Base-by-base conservation (phyloP, 2,888 invertebrate species). In the Pachydiplax longipennis region DNA sequence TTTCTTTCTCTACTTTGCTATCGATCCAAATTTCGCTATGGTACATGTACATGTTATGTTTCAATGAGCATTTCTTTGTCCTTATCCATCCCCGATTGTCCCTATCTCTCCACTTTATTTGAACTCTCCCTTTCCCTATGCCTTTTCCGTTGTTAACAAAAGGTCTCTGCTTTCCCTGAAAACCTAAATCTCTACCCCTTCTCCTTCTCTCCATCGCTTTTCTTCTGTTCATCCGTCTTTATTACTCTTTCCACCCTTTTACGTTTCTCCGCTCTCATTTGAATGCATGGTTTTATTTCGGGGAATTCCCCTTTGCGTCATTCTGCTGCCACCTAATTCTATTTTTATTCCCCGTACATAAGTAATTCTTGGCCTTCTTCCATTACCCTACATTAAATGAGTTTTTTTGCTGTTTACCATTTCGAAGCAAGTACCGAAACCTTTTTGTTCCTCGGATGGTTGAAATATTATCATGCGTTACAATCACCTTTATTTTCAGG, bases 71-170 rank as follows among this genome's bases (percentile, higher is more conserved):
- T 10, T 58, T 35, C 8, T 22, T 22, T 61, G 22, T 35, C 6
- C 22, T 22, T 8, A 8, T 5, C 61, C 37, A 37, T 81, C 35
- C 80, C 83, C 83, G 90, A 81, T 53, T 44, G 37, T 82, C 40
- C 48, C 81, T 82, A 80, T 61, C 58, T 61, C 80, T 82, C 81
- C 90, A 65, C 80, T 90, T 61, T 73, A 25, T 13, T 6, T 31
- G 31, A 31, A 10, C 13, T 73, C 80, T 53, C 73, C 53, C 40
- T 40, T 87, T 35, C 22, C 40, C 61, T 37, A 44, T n/a, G 18
- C 80, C 82, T 82, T 80, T 82, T 82, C 81, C 90, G 87, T 80
- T 91, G 87, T 90, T 91, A 82, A 81, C 73, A 90, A 81, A 80
- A 82, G 53, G 44, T 31, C 83, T 31, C 35, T 37, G 22, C 37